Evolutionary conservation across 2,888 invertebrate genomes (phyloP).

Genomic region (Pycnomerus fuliginosus): DNA sequence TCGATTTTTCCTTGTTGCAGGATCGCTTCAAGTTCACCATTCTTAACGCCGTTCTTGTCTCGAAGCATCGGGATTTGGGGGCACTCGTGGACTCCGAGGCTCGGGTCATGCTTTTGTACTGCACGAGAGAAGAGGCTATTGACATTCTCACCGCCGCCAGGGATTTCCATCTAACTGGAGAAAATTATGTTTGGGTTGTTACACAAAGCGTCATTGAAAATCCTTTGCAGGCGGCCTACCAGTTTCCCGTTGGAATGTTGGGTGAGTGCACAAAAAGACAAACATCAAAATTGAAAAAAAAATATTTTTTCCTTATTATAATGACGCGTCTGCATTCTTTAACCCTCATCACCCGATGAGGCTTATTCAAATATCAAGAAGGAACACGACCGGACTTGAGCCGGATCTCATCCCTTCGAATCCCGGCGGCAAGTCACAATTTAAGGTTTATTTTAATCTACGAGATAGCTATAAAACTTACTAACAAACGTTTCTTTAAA

Average conservation of each 20-base stretch:
- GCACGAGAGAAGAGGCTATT: conserved; percentile 84
- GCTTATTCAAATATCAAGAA: no score
- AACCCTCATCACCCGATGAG: no score
- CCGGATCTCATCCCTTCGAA: no score
- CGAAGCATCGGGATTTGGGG: conserved; percentile 72
- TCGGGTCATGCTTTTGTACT: conserved; percentile 88
- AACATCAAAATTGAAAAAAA: no score
- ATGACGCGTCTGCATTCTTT: no score
- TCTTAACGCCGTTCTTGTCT: conserved; percentile 81
- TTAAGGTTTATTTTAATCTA: no score
- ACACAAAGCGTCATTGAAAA: conserved; percentile 91
- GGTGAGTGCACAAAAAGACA: no score
- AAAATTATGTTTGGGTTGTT: conserved; percentile 96
- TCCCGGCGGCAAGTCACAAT: no score
- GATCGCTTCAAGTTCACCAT: conserved; percentile 79
- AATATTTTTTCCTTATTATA: conserved; percentile 8
- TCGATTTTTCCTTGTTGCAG: conserved; percentile 45
- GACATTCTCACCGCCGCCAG: conserved; percentile 76
- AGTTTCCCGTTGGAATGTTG: conserved; percentile 90
- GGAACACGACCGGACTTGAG: no score
- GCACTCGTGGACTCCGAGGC: conserved; percentile 88
- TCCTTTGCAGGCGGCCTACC: conserved; percentile 68
- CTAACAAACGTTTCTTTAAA: no score
- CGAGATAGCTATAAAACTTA: no score
- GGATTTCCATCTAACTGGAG: conserved; percentile 77